Evolutionary conservation across 2,888 invertebrate genomes (phyloP).

Genomic region (Hipparchia semele): DNA sequence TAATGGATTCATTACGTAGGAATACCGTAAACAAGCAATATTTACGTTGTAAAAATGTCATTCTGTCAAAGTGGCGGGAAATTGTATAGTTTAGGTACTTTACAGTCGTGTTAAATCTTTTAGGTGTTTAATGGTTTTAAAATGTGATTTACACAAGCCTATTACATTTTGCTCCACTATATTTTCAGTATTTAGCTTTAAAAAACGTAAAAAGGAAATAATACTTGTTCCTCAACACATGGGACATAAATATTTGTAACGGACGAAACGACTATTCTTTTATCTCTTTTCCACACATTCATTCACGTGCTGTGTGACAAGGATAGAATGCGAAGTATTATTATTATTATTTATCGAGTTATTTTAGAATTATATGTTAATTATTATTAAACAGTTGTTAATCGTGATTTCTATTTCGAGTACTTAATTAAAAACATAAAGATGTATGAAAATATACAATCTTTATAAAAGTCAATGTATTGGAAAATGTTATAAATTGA

Average conservation of each 20-base stretch:
- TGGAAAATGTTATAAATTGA: not conserved
- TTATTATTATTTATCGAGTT: conserved; percentile 52
- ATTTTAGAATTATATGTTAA: conserved; percentile 33
- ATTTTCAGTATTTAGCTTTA: not conserved
- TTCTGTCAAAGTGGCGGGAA: conserved; percentile 67
- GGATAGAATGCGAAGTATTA: conserved; percentile 44
- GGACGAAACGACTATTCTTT: conserved; percentile 50
- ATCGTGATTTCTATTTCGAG: conserved; percentile 23
- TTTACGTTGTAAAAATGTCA: conserved; percentile 16
- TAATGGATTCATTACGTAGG: conserved; percentile 11
- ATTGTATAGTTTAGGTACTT: conserved; percentile 39
- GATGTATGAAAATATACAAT: not conserved
- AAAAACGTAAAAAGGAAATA: not conserved
- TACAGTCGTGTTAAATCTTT: conserved; percentile 33
- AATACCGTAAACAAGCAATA: conserved; percentile 8
- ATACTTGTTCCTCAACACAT: conserved; percentile 32
- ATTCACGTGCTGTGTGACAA: conserved; percentile 44
- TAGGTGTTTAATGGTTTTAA: conserved; percentile 10
- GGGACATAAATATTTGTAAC: conserved; percentile 46
- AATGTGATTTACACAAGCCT: not conserved
- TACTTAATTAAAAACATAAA: not conserved
- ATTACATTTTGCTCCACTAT: not conserved
- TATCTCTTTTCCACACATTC: conserved; percentile 53
- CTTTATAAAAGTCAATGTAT: not conserved
- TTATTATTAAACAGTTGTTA: conserved; percentile 19